Percentiles rank a stretch among this genome's conserved stretches.
Conservation (phyloP, 2,113 vertebrate genomes). For the Prietella phreatophila region DNA sequence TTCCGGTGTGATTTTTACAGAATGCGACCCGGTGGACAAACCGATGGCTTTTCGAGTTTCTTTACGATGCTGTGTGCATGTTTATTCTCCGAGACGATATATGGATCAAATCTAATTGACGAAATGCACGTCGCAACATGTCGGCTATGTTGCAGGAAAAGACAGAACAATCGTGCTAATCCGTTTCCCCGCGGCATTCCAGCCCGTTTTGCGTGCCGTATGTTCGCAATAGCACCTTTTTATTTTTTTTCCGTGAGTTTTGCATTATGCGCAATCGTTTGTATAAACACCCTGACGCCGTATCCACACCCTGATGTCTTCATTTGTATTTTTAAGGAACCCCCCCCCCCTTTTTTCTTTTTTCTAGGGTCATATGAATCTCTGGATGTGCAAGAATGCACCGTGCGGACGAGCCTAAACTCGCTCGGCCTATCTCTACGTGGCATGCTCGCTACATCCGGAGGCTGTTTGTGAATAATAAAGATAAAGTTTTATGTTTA, state of each 20-base stretch:
- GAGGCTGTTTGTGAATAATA: conserved; percentile 15
- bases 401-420: background rate
- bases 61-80: background rate
- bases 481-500: conserved; percentile 16
- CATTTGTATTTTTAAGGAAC: background rate
- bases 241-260: background rate
- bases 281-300: background rate
- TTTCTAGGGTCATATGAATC: conserved; percentile 17
- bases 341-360: too few species aligned
- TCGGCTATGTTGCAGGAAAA: background rate
- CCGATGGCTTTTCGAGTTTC: background rate
- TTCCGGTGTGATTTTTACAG: too few species aligned
- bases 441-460: conserved; percentile 7
- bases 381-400: background rate
- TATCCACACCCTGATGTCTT: background rate
- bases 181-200: background rate
- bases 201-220: background rate
- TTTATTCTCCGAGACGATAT: too few species aligned
- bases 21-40: too few species aligned
- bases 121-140: background rate
- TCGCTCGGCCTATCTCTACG: background rate
- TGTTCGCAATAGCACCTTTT: background rate
- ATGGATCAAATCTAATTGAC: too few species aligned
- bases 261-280: background rate
- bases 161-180: background rate